Evolutionary conservation across 2,113 vertebrate genomes (phyloP).

Genomic region (Eulemur macaco): DNA sequence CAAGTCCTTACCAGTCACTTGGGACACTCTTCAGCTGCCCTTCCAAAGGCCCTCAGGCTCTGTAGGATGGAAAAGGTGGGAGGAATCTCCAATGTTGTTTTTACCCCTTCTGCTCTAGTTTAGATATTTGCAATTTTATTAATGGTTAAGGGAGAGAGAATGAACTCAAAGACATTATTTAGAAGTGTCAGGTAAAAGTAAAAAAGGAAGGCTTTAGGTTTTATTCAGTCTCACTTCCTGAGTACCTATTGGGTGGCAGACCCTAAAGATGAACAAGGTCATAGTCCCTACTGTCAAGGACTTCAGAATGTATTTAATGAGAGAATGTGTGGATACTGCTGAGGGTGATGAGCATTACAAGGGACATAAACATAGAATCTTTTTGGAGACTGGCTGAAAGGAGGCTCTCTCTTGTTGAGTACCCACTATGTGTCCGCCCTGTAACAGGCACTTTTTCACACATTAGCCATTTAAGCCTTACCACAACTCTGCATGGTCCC

Average conservation of each 20-base stretch:
- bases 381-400: neutral
- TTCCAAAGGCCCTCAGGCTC: neutral
- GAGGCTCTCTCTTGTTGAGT: neutral
- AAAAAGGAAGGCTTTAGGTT: neutral
- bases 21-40: neutral
- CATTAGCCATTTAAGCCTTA: neutral
- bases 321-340: neutral
- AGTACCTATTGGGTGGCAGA: neutral
- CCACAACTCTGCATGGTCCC: neutral
- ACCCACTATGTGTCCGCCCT: rapidly evolving
- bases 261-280: neutral
- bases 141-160: neutral
- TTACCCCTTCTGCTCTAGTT: neutral
- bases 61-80: neutral
- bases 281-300: neutral
- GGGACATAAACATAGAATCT: too few species aligned
- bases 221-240: neutral
- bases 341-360: neutral
- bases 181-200: neutral
- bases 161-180: neutral
- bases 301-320: neutral
- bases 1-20: neutral
- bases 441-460: neutral
- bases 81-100: neutral
- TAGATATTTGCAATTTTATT: neutral